Percentiles rank a stretch among this genome's conserved stretches.
Evolutionary conservation across 2,888 invertebrate genomes (phyloP).

Genomic region (Germaria angustata): DNA sequence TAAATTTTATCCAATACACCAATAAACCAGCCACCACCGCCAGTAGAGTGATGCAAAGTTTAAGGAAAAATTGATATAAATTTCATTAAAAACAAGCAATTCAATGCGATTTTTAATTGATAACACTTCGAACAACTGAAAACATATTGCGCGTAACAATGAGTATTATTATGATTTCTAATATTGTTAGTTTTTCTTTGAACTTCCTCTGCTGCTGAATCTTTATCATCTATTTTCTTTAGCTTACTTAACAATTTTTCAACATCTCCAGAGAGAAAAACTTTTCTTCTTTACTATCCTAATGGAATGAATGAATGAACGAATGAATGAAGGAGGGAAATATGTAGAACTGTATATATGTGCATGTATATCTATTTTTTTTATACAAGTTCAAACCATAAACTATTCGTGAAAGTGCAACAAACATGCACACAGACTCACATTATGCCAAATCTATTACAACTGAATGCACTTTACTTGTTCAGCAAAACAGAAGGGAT

Average conservation of each 20-base stretch:
- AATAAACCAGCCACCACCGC: neutral
- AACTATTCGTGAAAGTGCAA: conserved; percentile 54
- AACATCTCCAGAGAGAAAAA: conserved; percentile 40
- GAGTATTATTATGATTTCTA: conserved; percentile 60
- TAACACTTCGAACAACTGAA: conserved; percentile 61
- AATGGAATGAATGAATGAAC: conserved; percentile 44
- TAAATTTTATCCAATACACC: neutral
- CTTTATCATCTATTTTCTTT: conserved; percentile 39
- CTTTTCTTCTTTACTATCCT: conserved; percentile 38
- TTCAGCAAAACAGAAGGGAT: neutral
- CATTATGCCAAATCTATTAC: conserved; percentile 2
- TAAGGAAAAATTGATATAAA: conserved; percentile 13
- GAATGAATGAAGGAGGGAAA: neutral
- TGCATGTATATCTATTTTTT: conserved; percentile 25
- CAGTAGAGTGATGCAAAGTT: conserved; percentile 13
- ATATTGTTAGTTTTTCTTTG: conserved; percentile 24
- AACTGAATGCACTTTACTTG: conserved; percentile 24
- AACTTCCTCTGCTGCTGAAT: conserved; percentile 11
- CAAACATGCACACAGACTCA: conserved; percentile 1
- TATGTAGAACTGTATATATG: neutral
- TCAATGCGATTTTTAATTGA: conserved; percentile 62
- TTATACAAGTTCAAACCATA: conserved; percentile 63
- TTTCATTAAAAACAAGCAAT: conserved; percentile 44
- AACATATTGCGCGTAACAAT: conserved; percentile 65
- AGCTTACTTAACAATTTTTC: conserved; percentile 46